Percentiles rank a stretch among this genome's conserved stretches.
Conservation (phyloP, 1,140 invertebrate genomes). For the Drosophila navojoa region DNA sequence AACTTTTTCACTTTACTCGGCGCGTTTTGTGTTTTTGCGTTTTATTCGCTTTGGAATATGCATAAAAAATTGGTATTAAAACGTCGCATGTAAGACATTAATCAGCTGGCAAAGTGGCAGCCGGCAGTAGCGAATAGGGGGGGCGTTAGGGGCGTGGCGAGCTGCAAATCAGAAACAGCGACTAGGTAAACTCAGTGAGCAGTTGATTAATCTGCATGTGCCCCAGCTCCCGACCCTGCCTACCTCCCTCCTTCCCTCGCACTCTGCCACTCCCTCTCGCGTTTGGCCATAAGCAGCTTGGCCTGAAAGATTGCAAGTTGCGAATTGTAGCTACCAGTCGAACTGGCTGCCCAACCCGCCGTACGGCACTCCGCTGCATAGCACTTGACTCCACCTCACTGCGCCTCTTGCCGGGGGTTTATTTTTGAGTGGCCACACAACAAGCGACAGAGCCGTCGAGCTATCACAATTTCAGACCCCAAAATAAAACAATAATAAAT, state of each 20-base stretch:
- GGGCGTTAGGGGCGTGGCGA: background rate
- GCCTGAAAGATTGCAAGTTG: conserved; percentile 15
- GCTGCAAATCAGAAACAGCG: conserved; percentile 42
- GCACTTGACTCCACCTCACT: conserved; percentile 33
- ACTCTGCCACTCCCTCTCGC: background rate
- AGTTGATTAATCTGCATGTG: conserved; percentile 77
- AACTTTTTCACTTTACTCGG: conserved; percentile 65
- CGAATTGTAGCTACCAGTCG: conserved; percentile 29
- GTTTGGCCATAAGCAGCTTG: conserved; percentile 18
- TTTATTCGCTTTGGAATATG: conserved; percentile 72
- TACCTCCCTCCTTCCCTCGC: background rate
- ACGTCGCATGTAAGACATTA: conserved; percentile 82
- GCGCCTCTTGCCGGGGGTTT: conserved; percentile 38
- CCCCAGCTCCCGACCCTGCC: background rate
- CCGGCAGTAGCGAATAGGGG: conserved; percentile 36
- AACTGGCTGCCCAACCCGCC: conserved; percentile 49
- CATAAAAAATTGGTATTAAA: conserved; percentile 82
- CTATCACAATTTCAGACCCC: conserved; percentile 35
- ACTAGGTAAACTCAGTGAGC: conserved; percentile 73
- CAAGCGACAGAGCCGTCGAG: conserved; percentile 24
- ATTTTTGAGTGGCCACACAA: conserved; percentile 80
- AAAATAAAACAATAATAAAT: conserved; percentile 75
- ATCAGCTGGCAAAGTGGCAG: conserved; percentile 79
- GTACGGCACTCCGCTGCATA: conserved; percentile 24
- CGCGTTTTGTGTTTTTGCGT: conserved; percentile 19